A percentile compares a stretch with the other conserved stretches of the same genome.
phyloP scores from a whole-genome alignment of 2,888 invertebrate species.

The Campoletis raptor region DNA sequence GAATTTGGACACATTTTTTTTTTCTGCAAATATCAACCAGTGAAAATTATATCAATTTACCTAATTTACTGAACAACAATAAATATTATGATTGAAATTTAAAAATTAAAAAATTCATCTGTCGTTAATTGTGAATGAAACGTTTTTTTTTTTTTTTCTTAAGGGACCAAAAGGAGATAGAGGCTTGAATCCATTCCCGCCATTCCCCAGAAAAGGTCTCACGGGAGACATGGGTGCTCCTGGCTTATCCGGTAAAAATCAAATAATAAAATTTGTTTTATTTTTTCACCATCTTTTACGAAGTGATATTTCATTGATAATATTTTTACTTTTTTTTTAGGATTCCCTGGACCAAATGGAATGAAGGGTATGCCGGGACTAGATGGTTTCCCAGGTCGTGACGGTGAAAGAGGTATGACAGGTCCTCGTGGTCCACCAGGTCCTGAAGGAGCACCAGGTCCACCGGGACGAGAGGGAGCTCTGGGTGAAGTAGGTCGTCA shows the following conservation, averaged over 20 bases:
- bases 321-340: constrained; percentile 72
- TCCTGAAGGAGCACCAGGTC: constrained; percentile 80
- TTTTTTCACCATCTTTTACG: constrained; percentile 7
- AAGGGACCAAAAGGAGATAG: constrained; percentile 84
- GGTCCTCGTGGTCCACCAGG: constrained; percentile 86
- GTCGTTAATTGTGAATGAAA: neutral
- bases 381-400: constrained; percentile 88
- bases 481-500: constrained; percentile 78
- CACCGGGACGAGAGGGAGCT: constrained; percentile 76
- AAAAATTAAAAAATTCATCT: neutral
- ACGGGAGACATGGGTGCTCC: constrained; percentile 88
- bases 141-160: constrained; percentile 1
- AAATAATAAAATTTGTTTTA: neutral
- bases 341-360: constrained; percentile 87
- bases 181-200: constrained; percentile 80
- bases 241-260: constrained; percentile 86
- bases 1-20: neutral
- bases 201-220: constrained; percentile 82
- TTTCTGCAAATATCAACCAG: neutral
- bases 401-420: constrained; percentile 88
- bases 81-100: no score
- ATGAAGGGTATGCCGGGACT: constrained; percentile 88
- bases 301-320: neutral
- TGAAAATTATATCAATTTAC: neutral
- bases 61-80: neutral